Conservation (phyloP, 1,140 invertebrate genomes). For the Bombus sibiricus region DNA sequence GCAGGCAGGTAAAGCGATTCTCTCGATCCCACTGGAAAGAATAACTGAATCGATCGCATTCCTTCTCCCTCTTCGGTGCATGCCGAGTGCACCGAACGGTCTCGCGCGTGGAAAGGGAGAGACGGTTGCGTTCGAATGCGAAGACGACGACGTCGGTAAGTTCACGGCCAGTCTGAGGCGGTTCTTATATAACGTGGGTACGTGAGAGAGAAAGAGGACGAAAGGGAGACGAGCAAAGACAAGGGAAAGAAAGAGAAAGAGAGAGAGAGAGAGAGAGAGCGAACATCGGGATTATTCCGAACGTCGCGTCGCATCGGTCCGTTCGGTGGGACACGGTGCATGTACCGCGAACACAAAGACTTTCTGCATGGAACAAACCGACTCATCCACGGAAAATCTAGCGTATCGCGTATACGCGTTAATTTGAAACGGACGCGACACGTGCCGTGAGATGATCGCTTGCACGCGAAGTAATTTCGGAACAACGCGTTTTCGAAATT, state of each 20-base stretch:
- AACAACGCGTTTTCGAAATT: not conserved
- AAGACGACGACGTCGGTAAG: conserved; percentile 75
- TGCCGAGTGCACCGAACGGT: conserved; percentile 56
- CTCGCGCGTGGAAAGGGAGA: conserved; percentile 61
- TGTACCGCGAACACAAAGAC: conserved; percentile 58
- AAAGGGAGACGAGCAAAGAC: not conserved
- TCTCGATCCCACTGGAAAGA: conserved; percentile 34
- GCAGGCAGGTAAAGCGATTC: conserved; percentile 35
- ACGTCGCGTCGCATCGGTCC: conserved; percentile 9
- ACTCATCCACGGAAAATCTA: conserved; percentile 5
- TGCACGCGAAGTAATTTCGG: not conserved
- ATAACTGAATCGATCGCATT: conserved; percentile 53
- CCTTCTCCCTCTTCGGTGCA: conserved; percentile 66
- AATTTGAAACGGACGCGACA: not conserved
- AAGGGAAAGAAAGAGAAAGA: not conserved
- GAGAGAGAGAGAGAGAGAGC: not conserved
- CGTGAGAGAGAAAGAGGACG: conserved; percentile 15
- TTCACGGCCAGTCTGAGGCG: conserved; percentile 81
- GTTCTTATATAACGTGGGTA: conserved; percentile 76
- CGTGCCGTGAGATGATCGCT: not conserved
- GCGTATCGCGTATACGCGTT: not conserved
- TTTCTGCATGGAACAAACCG: not conserved
- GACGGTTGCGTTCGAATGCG: conserved; percentile 64
- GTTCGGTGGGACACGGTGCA: conserved; percentile 65
- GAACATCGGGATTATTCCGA: conserved; percentile 20